Percentiles rank a stretch among this genome's conserved stretches.
Conservation (phyloP, 2,888 invertebrate species). For the Salticus scenicus region DNA sequence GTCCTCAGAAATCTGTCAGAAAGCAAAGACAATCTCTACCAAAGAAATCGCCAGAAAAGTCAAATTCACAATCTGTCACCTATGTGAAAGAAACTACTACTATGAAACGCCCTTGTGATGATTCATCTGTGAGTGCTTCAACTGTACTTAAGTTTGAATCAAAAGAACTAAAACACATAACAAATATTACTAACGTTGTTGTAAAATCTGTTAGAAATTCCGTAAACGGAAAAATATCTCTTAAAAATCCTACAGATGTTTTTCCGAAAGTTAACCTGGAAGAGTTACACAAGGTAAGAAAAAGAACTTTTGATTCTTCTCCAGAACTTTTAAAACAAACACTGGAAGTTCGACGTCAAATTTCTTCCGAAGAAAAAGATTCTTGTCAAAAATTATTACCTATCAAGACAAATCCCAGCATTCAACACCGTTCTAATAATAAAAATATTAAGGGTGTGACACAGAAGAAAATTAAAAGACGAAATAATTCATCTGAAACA, state of each 20-base stretch:
- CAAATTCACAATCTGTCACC: conserved; percentile 23
- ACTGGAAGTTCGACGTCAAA: conserved; percentile 17
- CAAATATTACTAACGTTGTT: conserved; percentile 30
- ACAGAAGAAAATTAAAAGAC: conserved; percentile 36
- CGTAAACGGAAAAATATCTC: neutral
- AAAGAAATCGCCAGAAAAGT: conserved; percentile 31
- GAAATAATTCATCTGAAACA: no score
- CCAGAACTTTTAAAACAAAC: conserved; percentile 47
- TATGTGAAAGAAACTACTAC: conserved; percentile 41
- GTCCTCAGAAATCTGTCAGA: conserved; percentile 24
- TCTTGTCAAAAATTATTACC: conserved; percentile 29
- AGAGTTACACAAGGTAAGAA: conserved; percentile 81
- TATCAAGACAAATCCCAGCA: conserved; percentile 24
- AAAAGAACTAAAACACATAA: conserved; percentile 14
- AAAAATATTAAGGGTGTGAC: conserved; percentile 43
- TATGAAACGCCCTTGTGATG: neutral
- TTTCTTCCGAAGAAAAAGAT: conserved; percentile 21
- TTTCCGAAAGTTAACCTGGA: conserved; percentile 80
- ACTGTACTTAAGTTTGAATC: conserved; percentile 14
- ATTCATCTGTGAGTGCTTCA: neutral
- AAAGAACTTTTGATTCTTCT: conserved; percentile 20
- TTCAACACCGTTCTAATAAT: conserved; percentile 26
- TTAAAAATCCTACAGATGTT: conserved; percentile 80
- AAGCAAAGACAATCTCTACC: conserved; percentile 45
- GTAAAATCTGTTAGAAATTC: neutral